A percentile compares a stretch with the other conserved stretches of the same genome.
These are phyloP conservation scores for Plagodis dolabraria DNA, from an alignment of 2,888 invertebrate genomes.

Conservation along the genomic window DNA sequence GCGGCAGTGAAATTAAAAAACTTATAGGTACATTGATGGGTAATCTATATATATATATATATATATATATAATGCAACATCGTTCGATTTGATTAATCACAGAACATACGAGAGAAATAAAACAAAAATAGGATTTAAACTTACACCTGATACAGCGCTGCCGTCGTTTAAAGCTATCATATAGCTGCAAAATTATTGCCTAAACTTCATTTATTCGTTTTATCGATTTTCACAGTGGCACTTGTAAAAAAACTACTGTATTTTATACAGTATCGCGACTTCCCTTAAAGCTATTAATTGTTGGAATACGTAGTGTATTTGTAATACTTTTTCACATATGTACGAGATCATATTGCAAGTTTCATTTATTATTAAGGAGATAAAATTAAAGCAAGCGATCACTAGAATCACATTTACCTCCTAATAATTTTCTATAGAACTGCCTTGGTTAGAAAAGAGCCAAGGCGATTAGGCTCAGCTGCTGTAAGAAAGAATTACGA, in stretches of 20 bases:
- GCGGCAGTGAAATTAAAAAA: no score
- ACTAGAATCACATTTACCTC: no score
- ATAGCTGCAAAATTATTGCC: constrained; percentile 46
- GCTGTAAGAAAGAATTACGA: no score
- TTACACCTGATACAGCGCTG: constrained; percentile 21
- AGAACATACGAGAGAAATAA: not conserved
- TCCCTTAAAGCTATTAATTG: constrained; percentile 73
- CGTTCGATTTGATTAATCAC: not conserved
- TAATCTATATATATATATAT: no score
- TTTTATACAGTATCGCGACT: constrained; percentile 75
- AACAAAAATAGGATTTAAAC: not conserved
- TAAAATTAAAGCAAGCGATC: no score
- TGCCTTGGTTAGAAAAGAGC: no score
- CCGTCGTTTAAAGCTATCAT: constrained; percentile 38
- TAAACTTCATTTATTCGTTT: constrained; percentile 36
- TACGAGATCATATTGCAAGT: not conserved
- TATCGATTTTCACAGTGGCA: constrained; percentile 60
- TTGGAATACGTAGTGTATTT: constrained; percentile 75
- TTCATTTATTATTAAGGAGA: constrained; percentile 10
- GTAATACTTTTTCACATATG: constrained; percentile 65
- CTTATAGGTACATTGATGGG: no score
- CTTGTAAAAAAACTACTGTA: constrained; percentile 68
- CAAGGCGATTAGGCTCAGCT: no score
- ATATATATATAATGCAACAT: not conserved
- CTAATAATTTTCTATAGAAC: no score